Conservation (phyloP, 2,888 invertebrate genomes). For the Cinara cedri region DNA sequence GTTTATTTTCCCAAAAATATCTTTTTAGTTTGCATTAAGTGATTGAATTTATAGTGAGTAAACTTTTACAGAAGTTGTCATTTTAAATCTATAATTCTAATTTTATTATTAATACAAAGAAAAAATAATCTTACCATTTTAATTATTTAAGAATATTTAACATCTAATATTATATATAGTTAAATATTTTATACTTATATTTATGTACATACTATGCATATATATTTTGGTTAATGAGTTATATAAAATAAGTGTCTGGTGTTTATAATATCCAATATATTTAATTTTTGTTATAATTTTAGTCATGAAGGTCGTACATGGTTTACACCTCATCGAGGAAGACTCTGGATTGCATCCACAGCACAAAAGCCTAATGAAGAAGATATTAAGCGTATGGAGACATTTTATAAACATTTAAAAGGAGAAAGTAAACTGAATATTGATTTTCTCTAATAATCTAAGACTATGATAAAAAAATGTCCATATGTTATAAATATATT, state of each 20-base stretch:
- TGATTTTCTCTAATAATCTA: neutral
- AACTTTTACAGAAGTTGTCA: too few species aligned
- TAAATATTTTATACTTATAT: too few species aligned
- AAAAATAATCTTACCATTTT: too few species aligned
- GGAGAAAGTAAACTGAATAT: constrained; percentile 15
- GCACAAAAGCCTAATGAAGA: constrained; percentile 72
- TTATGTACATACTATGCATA: too few species aligned
- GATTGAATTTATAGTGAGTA: too few species aligned
- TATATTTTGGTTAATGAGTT: neutral
- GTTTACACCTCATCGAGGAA: constrained; percentile 74
- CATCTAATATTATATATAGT: too few species aligned
- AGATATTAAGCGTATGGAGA: constrained; percentile 57
- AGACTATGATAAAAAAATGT: neutral
- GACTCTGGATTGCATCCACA: constrained; percentile 93
- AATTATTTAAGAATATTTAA: too few species aligned
- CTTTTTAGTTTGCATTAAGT: too few species aligned
- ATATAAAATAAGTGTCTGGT: neutral
- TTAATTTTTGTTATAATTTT: constrained; percentile 5
- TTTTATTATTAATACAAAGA: too few species aligned
- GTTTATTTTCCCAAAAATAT: too few species aligned
- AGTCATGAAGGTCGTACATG: constrained; percentile 62
- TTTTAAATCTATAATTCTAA: too few species aligned
- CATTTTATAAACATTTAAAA: constrained; percentile 47
- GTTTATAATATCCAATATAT: too few species aligned
- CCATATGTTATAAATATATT: neutral